Evolutionary conservation across 2,113 vertebrate genomes (phyloP).

Genomic region (Nasalis larvatus): DNA sequence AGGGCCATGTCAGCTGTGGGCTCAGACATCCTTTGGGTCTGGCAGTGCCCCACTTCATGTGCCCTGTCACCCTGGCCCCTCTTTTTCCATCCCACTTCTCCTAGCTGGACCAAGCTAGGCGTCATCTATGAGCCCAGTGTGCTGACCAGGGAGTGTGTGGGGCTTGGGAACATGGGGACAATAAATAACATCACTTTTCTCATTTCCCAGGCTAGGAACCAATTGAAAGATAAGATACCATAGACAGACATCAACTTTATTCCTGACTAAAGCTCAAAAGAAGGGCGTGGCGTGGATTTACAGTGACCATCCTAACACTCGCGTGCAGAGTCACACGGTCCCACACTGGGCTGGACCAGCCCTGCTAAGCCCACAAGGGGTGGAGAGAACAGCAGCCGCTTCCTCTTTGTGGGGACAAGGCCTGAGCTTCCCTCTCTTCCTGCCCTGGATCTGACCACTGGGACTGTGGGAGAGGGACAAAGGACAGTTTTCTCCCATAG

Average conservation of each 20-base stretch:
- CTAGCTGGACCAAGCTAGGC: background rate
- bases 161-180: background rate
- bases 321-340: background rate
- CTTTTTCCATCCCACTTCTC: background rate
- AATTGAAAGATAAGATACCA: background rate
- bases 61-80: too few species aligned
- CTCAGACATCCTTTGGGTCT: background rate
- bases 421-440: background rate
- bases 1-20: background rate
- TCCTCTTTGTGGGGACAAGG: background rate
- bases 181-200: background rate
- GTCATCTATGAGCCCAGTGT: background rate
- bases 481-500: background rate
- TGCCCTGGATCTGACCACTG: background rate
- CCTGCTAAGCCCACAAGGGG: background rate
- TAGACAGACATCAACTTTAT: background rate
- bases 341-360: too few species aligned
- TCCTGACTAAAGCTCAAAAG: background rate
- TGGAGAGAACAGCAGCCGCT: rapidly evolving
- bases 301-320: background rate
- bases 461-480: too few species aligned
- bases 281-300: background rate
- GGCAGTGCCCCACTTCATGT: background rate
- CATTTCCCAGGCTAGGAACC: background rate
- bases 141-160: background rate